Base-by-base conservation (phyloP, 2,888 invertebrate species). In the Lithosia quadra region DNA sequence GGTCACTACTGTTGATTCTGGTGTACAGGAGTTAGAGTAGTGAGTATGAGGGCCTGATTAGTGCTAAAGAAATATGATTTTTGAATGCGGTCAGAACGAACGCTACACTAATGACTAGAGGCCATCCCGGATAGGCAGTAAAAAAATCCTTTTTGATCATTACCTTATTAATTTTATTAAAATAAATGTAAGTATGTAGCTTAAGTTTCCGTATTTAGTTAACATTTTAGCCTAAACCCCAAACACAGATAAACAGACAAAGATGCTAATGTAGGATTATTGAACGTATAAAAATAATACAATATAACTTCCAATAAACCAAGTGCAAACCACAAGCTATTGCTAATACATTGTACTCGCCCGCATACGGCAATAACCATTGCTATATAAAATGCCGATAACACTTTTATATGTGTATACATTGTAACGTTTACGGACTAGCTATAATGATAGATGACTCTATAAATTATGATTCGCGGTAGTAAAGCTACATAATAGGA, bases 321-420 rank as follows among this genome's bases (percentile, higher is more conserved):
- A 57, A n/a, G 28, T 33, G 33, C 18, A 56, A 49, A 43, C 57
- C 49, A 33, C 24, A 11, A 58, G 15, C 10, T 8, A 15, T 18
- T 10, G 22, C 13, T 24, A 15, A 33, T 65, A 68, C 60, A 67
- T 49, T 57, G 59, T 72, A 66, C 7, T 61, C 49, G 43, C 63
- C 36, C 59, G 68, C 43, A 62, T 33, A 36, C 15, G 18, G 57
- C 55, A 63, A 57, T 76, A 70, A 69, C 68, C 18, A 53, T 61
- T 24, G 59, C 24, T 36, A 18, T 66, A 57, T 68, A 65, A 11
- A 49, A 57, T 28, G 11, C 18, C 56, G 33, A 60, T 71, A 68
- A 64, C 53, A 60, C 21, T 63, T 67, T 58, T 65, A 69, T 63
- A 59, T 60, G 56, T 60, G 39, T 33, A 56, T 59, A 58, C 63